Conservation (phyloP, 2,113 vertebrate species). For the Gulo gulo region DNA sequence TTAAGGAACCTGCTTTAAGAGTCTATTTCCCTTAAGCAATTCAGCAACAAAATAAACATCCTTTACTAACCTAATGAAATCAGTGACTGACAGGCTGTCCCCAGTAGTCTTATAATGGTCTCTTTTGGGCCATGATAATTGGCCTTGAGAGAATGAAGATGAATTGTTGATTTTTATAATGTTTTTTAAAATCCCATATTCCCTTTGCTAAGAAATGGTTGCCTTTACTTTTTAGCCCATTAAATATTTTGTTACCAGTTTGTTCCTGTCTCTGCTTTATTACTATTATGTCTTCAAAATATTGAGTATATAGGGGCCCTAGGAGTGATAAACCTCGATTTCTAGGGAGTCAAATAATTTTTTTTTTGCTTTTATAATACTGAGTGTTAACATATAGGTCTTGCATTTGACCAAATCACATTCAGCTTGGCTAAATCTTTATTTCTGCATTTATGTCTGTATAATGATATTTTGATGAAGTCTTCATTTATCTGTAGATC, state of each 20-base stretch:
- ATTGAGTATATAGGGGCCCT: not conserved
- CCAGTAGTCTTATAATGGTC: not conserved
- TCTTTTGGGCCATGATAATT: not conserved
- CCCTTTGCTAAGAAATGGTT: constrained; percentile 4
- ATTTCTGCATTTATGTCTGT: not conserved
- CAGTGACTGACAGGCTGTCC: not conserved
- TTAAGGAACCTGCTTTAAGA: not conserved
- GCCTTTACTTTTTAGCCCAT: not conserved
- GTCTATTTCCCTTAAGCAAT: not conserved
- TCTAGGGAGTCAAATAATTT: not conserved
- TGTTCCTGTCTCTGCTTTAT: not conserved
- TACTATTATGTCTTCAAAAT: not conserved
- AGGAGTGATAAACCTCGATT: not conserved
- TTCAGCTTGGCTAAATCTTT: not conserved
- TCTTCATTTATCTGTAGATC: not conserved
- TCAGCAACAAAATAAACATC: not conserved
- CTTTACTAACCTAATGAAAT: not conserved
- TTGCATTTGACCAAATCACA: not conserved
- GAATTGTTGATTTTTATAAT: not conserved
- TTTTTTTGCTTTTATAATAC: not conserved
- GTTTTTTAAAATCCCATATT: not conserved
- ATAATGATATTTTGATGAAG: not conserved
- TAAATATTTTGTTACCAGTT: not conserved
- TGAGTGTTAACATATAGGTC: not conserved
- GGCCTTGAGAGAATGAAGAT: not conserved